phyloP scores from a whole-genome alignment of 2,888 invertebrate species.

The Lochmaea capreae region DNA sequence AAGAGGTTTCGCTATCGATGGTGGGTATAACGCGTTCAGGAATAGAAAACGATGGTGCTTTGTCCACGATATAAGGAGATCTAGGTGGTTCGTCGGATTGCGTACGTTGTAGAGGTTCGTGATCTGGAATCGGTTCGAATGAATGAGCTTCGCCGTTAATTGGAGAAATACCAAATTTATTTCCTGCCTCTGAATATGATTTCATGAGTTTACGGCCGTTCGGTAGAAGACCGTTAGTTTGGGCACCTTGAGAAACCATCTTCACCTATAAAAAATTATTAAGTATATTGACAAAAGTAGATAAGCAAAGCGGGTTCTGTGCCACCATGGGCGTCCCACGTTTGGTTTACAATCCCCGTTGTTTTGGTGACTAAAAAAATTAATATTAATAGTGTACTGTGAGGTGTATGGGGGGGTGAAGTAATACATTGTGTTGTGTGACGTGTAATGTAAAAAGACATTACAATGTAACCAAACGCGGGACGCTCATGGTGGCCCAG shows the following conservation, averaged over 20 bases:
- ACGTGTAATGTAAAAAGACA: too few species aligned
- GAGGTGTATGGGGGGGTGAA: too few species aligned
- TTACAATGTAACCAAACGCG: too few species aligned
- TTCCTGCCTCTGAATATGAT: constrained; percentile 84
- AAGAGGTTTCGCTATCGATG: constrained; percentile 59
- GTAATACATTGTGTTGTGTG: too few species aligned
- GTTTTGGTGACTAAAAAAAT: too few species aligned
- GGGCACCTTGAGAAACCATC: constrained; percentile 91
- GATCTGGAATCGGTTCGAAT: constrained; percentile 67
- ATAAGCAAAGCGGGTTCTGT: too few species aligned
- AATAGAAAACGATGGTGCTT: constrained; percentile 65
- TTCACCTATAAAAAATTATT: constrained; percentile 71
- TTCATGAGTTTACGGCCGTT: constrained; percentile 84
- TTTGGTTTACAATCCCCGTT: too few species aligned
- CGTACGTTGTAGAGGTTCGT: constrained; percentile 83
- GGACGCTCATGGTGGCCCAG: too few species aligned
- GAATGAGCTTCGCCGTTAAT: constrained; percentile 55
- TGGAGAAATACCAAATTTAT: constrained; percentile 61
- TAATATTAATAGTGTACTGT: too few species aligned
- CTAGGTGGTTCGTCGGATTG: constrained; percentile 87
- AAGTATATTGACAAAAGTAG: too few species aligned
- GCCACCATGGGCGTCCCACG: too few species aligned
- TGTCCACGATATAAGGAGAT: constrained; percentile 76
- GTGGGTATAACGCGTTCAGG: constrained; percentile 63
- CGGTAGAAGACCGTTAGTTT: constrained; percentile 82